Conservation (phyloP, 2,797 vertebrate genomes). For the Ibycter americanus region DNA sequence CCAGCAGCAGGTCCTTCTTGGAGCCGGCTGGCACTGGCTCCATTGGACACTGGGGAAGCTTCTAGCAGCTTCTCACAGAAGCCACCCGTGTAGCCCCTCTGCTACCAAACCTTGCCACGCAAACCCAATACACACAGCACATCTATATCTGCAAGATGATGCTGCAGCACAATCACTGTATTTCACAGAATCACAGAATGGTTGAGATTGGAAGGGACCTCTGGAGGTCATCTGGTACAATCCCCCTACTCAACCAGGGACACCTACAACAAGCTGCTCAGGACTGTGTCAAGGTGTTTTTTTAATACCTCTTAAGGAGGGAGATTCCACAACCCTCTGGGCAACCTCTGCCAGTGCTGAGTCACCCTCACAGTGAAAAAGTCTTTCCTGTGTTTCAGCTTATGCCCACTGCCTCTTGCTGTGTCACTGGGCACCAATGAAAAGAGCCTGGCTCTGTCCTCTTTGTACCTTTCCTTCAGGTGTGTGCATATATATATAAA, state of each 20-base stretch:
- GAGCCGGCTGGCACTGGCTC: too few relatives aligned
- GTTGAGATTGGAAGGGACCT: background rate
- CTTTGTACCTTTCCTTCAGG: background rate
- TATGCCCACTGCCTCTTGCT: background rate
- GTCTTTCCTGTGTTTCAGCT: background rate
- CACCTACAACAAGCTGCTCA: background rate
- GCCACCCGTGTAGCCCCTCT: too few relatives aligned
- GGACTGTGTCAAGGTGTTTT: fast-evolving
- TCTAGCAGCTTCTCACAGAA: too few relatives aligned
- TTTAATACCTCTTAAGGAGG: background rate
- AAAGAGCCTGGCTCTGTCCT: background rate
- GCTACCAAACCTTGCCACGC: too few relatives aligned
- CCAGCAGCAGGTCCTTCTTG: too few relatives aligned
- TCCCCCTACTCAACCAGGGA: background rate
- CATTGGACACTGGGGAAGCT: too few relatives aligned
- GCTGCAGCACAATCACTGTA: background rate
- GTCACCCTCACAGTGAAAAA: background rate
- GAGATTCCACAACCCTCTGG: background rate
- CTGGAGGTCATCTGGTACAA: background rate
- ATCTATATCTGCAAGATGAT: background rate
- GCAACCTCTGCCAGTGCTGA: background rate
- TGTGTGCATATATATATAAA: too few relatives aligned
- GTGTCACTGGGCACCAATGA: background rate
- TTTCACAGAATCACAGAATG: background rate
- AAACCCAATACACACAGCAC: background rate